Base-by-base conservation (phyloP, 2,113 vertebrate species). In the Siphamia tubifer region DNA sequence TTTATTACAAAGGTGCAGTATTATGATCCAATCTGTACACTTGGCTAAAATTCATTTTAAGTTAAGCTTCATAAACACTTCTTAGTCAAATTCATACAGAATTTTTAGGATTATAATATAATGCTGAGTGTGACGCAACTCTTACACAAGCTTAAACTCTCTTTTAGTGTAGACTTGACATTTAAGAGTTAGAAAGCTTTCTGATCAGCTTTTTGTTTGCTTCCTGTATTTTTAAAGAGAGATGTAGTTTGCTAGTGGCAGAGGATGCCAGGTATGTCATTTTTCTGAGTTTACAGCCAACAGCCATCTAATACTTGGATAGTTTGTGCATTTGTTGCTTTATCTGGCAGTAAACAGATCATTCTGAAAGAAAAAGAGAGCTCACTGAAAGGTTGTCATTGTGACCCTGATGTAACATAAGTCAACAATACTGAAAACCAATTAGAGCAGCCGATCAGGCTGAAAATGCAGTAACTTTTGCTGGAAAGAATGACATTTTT, bases 91-190 rank as follows among this genome's bases (percentile, higher is more conserved):
- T 43, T 44, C 7, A 48, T 12, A 32, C 1, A 7, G 10, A 44
- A 30, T 51, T 44, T 17, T 44, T 15, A 32, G 2, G 8, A 30
- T 11, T 31, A 5, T 12, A 19, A 5, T 52, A 13, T 19, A 68
- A n/a, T n/a, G 4, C 31, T 39, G n/a, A 36, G 27, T 48, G 34
- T 54, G 53, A 71, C 0, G 54, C 42, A 77, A 71, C 48, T 49
- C n/a, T 49, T 60, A 45, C 54, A 55, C 7, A 6, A 48, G 21
- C 30, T 42, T 19, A 20, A 11, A 28, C 42, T 54, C 39, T 19
- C 1, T 24, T 60, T 39, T 3, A 31, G 23, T 24, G 24, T 21
- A 20, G 27, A 55, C 49, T 34, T 48, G 13, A 35, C 27, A 56
- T 39, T 55, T 10, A n/a, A n/a, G 7, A 6, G 38, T 21, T 13